phyloP scores from a whole-genome alignment of 1,140 invertebrate genomes.

The Calliopsis andreniformis region DNA sequence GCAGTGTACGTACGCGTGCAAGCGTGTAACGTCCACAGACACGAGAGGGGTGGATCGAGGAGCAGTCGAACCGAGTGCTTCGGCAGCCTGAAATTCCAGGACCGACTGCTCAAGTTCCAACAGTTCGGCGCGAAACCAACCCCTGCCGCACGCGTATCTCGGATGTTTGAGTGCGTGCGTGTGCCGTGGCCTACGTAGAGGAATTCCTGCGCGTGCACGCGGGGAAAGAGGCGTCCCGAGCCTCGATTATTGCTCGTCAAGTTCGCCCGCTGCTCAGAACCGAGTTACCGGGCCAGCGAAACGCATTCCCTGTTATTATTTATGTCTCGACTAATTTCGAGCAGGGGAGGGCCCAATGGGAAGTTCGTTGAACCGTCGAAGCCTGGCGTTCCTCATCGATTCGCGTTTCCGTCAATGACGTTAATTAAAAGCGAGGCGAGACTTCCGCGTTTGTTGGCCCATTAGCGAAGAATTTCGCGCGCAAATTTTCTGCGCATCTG shows the following conservation, averaged over 20 bases:
- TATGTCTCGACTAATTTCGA: neutral
- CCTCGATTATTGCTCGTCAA: slow-evolving; percentile 20
- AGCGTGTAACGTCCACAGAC: neutral
- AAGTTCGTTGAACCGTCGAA: too few species aligned
- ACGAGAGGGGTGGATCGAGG: neutral
- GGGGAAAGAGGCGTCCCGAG: slow-evolving; percentile 16
- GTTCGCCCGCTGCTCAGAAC: neutral
- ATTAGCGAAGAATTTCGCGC: neutral
- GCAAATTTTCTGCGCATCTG: slow-evolving; percentile 1
- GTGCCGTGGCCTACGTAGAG: slow-evolving; percentile 18
- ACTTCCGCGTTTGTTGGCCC: neutral
- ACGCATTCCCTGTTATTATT: neutral
- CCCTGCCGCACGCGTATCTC: slow-evolving; percentile 46
- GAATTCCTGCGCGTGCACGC: slow-evolving; percentile 24
- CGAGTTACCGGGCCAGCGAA: too few species aligned
- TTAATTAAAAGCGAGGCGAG: slow-evolving; percentile 18
- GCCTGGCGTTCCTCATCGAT: slow-evolving; percentile 5
- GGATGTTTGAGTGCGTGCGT: slow-evolving; percentile 53
- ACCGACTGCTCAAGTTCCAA: slow-evolving; percentile 54
- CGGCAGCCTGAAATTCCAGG: slow-evolving; percentile 58
- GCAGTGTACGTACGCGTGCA: neutral
- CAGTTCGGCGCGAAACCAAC: slow-evolving; percentile 55
- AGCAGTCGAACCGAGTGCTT: slow-evolving; percentile 35
- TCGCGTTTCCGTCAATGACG: slow-evolving; percentile 14
- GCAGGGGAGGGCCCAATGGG: too few species aligned